Evolutionary conservation across 2,113 vertebrate genomes (phyloP).

Genomic region (Pseudonaja textilis): DNA sequence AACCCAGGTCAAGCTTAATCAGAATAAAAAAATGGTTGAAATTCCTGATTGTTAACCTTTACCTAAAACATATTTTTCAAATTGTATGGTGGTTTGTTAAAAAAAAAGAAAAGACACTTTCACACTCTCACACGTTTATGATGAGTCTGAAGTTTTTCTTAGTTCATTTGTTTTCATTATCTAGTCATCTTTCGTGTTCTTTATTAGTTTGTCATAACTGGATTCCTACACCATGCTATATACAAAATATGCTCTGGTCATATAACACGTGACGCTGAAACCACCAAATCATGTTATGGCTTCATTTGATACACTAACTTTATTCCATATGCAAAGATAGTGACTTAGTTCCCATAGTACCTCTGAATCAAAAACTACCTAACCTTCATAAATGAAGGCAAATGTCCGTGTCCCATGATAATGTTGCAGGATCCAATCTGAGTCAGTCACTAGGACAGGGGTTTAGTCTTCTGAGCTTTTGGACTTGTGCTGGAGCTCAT

Average conservation of each 20-base stretch:
- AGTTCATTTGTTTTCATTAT: not conserved
- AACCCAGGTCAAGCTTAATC: not conserved
- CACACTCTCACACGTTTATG: not conserved
- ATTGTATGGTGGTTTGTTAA: not conserved
- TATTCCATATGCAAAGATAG: not conserved
- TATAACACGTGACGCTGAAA: not conserved
- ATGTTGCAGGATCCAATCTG: not conserved
- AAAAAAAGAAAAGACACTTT: not conserved
- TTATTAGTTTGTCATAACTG: not conserved
- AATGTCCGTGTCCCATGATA: not conserved
- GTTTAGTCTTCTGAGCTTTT: not conserved
- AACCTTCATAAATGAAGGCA: not conserved
- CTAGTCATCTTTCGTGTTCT: not conserved
- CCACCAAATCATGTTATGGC: not conserved
- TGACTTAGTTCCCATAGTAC: not conserved
- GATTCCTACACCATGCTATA: not conserved
- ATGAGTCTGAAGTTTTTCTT: not conserved
- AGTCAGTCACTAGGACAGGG: too few species aligned
- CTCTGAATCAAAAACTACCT: not conserved
- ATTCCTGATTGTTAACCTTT: not conserved
- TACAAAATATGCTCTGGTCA: not conserved
- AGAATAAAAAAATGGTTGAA: not conserved
- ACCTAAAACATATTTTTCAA: not conserved
- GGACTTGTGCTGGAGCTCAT: not conserved
- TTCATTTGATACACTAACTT: not conserved